These are phyloP conservation scores for Atractosteus spatula DNA, from an alignment of 2,113 vertebrate species.

Conservation along the genomic window DNA sequence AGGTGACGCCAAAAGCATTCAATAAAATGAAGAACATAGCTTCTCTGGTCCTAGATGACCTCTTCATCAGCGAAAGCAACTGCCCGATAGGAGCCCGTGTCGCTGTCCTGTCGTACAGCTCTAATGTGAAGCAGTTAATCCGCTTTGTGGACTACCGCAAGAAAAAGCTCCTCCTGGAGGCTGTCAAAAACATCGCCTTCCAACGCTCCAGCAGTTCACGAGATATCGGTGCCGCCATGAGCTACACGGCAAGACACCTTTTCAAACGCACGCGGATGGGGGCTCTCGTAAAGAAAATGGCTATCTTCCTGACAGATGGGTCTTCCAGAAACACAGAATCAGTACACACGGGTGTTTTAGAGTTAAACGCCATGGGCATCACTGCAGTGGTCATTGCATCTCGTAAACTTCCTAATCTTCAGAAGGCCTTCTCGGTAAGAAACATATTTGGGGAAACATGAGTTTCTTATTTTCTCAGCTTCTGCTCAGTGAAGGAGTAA, in stretches of 20 bases:
- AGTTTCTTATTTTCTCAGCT: too few relatives aligned
- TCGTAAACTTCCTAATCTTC: slow-evolving; percentile 29
- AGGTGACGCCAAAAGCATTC: slow-evolving; percentile 31
- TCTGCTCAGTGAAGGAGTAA: too few relatives aligned
- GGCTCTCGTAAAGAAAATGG: slow-evolving; percentile 36
- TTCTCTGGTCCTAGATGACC: slow-evolving; percentile 15
- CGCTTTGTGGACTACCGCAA: slow-evolving; percentile 41
- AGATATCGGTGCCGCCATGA: slow-evolving; percentile 45
- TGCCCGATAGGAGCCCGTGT: slow-evolving; percentile 44
- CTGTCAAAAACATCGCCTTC: slow-evolving; percentile 32
- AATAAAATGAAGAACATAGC: slow-evolving; percentile 41
- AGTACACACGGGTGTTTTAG: slow-evolving; percentile 39
- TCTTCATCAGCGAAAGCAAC: slow-evolving; percentile 33
- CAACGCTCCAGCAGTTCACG: slow-evolving; percentile 12
- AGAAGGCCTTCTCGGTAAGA: slow-evolving; percentile 46
- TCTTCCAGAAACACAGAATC: slow-evolving; percentile 3
- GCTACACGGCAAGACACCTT: slow-evolving; percentile 46
- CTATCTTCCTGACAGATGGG: slow-evolving; percentile 47
- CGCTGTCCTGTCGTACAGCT: slow-evolving; percentile 36
- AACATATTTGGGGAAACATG: neutral
- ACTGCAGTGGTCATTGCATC: slow-evolving; percentile 47
- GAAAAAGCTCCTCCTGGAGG: slow-evolving; percentile 31
- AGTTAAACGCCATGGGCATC: slow-evolving; percentile 41
- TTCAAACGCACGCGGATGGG: slow-evolving; percentile 51
- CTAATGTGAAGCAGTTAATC: slow-evolving; percentile 31